Percentiles rank a stretch among this genome's conserved stretches.
Conservation (phyloP, 1,140 invertebrate genomes). For the Drosophila ficusphila region DNA sequence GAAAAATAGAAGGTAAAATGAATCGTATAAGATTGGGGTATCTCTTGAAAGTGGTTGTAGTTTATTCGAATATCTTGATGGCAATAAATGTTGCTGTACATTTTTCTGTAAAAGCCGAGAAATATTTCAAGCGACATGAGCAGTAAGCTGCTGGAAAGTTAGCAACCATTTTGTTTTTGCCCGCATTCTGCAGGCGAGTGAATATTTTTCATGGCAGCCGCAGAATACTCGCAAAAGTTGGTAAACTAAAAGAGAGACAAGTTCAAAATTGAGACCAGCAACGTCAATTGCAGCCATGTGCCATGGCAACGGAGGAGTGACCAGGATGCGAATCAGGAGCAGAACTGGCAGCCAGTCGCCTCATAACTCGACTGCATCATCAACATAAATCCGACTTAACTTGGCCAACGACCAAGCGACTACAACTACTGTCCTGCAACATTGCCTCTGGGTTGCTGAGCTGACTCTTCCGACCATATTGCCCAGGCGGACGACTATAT, state of each 20-base stretch:
- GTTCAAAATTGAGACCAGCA: slow-evolving; percentile 50
- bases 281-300: slow-evolving; percentile 57
- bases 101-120: not conserved
- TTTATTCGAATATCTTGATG: too few species aligned
- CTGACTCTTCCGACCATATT: slow-evolving; percentile 21
- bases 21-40: too few species aligned
- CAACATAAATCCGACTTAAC: slow-evolving; percentile 79
- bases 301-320: slow-evolving; percentile 36
- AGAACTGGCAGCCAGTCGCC: not conserved
- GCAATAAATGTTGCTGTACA: too few species aligned
- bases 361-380: slow-evolving; percentile 44
- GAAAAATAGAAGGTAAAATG: too few species aligned
- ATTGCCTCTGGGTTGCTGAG: not conserved
- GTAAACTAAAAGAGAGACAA: slow-evolving; percentile 16
- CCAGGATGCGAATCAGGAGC: slow-evolving; percentile 7
- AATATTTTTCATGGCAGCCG: slow-evolving; percentile 23
- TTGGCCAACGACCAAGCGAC: slow-evolving; percentile 18
- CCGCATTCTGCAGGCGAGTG: not conserved
- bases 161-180: slow-evolving; percentile 5
- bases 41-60: too few species aligned
- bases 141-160: slow-evolving; percentile 26
- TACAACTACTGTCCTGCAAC: slow-evolving; percentile 2
- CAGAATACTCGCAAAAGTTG: not conserved
- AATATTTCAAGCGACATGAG: slow-evolving; percentile 21
- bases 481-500: slow-evolving; percentile 20